phyloP scores from a whole-genome alignment of 1,140 invertebrate species.

The Bicyclus anynana region DNA sequence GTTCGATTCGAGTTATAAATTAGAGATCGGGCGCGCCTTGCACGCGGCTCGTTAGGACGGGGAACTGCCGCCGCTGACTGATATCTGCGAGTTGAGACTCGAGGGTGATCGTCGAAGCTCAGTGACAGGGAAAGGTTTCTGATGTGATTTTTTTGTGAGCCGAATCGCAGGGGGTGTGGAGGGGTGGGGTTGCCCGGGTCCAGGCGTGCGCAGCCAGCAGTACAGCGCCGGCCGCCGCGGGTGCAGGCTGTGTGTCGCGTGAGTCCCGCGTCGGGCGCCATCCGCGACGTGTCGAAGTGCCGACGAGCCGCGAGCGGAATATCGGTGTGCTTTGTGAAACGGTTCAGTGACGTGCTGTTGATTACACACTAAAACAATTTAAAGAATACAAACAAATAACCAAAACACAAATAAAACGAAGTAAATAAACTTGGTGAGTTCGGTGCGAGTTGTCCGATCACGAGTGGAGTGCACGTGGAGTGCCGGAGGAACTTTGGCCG shows the following conservation, averaged over 20 bases:
- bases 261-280: constrained; percentile 54
- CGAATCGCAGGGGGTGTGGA: constrained; percentile 57
- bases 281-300: constrained; percentile 32
- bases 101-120: constrained; percentile 55
- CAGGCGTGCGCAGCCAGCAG: constrained; percentile 71
- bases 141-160: constrained; percentile 64
- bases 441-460: constrained; percentile 34
- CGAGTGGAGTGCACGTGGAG: constrained; percentile 41
- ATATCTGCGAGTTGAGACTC: constrained; percentile 59
- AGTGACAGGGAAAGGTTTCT: constrained; percentile 64
- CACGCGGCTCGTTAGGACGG: constrained; percentile 44
- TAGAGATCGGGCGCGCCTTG: constrained; percentile 40
- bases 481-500: constrained; percentile 22
- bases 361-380: neutral
- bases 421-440: constrained; percentile 29
- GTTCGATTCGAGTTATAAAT: constrained; percentile 58
- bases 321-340: constrained; percentile 11
- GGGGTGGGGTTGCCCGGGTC: constrained; percentile 42
- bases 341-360: constrained; percentile 20
- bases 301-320: too few relatives aligned
- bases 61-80: constrained; percentile 47
- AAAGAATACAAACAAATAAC: neutral
- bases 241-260: constrained; percentile 23
- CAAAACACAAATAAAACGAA: constrained; percentile 5
- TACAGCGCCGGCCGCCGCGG: constrained; percentile 38